Evolutionary conservation across 2,888 invertebrate genomes (phyloP), one percentile per base, ranked within the genome.

Genomic region (Cheilosia vulpina): DNA sequence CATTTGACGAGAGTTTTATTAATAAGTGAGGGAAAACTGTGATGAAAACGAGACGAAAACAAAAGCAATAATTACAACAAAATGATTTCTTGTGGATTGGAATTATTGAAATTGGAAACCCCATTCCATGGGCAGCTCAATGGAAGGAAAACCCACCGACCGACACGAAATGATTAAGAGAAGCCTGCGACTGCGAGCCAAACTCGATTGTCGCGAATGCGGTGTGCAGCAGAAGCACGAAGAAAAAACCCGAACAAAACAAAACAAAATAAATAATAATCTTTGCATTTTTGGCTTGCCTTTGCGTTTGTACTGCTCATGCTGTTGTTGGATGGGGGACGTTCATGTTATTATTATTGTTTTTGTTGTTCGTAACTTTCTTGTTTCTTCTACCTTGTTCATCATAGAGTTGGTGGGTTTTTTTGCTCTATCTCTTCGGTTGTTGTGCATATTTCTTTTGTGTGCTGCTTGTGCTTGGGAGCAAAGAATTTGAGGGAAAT

Each of bases 241-340:
- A 72, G 71, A 72, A 85, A 78, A 72, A 66, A 43, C 38, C 65
- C 50, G 81, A 77, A 85, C 85, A 85, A 80, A 81, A 85, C 80
- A 80, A 80, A 80, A 76, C 62, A 68, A 72, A 80, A 55, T 69
- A 66, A 79, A 71, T 76, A 76, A 76, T 80, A 75, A 27, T 27
- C 27, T 60, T 41, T 68, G 41, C 38, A 60, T 34, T 4, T 43
- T 6, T 13, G 57, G 2, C 13, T 7, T 41, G 52, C 13, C 34
- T 19, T 50, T 47, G 19, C 43, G 43, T 43, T 47, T 47, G 19
- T 9, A 17, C 17, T 47, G 17, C 13, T 43, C 11, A 15, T 5
- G 13, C n/a, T 43, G n/a, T 11, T 60, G 41, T 11, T 41, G 38
- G 34, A 38, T 27, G 50, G 41, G 53, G 53, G 47, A 73, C 73